Evolutionary conservation across 2,888 invertebrate species (phyloP).

Genomic region (Griposia aprilina): DNA sequence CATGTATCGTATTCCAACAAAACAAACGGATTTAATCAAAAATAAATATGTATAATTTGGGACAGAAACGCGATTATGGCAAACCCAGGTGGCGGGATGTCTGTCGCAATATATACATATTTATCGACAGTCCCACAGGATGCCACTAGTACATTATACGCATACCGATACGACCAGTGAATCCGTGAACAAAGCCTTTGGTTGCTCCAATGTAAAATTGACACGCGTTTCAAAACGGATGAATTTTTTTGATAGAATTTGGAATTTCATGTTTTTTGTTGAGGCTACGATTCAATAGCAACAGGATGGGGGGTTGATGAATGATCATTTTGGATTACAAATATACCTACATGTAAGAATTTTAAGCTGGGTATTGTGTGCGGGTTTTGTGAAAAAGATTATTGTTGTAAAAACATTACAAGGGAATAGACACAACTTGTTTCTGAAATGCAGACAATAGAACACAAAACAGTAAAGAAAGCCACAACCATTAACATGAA

Average conservation of each 20-base stretch:
- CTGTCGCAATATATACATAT: slow-evolving; percentile 80
- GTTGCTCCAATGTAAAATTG: slow-evolving; percentile 66
- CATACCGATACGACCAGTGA: slow-evolving; percentile 68
- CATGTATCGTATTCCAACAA: slow-evolving; percentile 31
- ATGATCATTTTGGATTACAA: slow-evolving; percentile 18
- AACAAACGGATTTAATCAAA: slow-evolving; percentile 62
- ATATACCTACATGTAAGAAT: neutral
- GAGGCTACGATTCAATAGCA: slow-evolving; percentile 44
- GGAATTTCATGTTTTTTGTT: slow-evolving; percentile 52
- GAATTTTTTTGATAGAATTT: slow-evolving; percentile 52
- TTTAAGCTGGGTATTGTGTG: neutral
- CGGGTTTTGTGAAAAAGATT: neutral
- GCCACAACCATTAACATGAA: neutral
- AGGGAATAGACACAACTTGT: neutral
- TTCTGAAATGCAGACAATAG: neutral
- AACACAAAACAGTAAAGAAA: neutral
- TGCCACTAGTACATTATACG: slow-evolving; percentile 71
- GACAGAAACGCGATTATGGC: slow-evolving; percentile 77
- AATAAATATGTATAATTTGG: slow-evolving; percentile 77
- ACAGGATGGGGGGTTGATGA: slow-evolving; percentile 22
- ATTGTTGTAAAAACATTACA: neutral
- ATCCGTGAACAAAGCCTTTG: slow-evolving; percentile 75
- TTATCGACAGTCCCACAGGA: slow-evolving; percentile 74
- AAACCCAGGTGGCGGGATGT: slow-evolving; percentile 78
- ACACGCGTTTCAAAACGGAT: slow-evolving; percentile 63